Conservation (phyloP, 2,888 invertebrate species). For the Muscina levida region DNA sequence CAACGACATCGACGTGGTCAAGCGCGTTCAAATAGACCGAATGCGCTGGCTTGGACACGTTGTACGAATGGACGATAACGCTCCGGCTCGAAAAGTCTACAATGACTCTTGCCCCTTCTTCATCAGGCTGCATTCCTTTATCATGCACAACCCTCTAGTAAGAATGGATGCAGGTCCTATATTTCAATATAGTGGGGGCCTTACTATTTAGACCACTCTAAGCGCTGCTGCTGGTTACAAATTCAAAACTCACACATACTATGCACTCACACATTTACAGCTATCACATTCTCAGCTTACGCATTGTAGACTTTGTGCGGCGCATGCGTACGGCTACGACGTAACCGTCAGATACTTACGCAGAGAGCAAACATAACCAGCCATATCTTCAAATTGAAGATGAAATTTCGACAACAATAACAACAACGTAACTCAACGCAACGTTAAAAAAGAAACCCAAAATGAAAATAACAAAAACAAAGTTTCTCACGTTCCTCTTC, state of each 20-base stretch:
- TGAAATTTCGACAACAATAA: constrained; percentile 59
- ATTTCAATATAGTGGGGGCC: no score
- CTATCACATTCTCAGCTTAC: constrained; percentile 32
- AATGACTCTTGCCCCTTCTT: no score
- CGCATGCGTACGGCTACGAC: constrained; percentile 55
- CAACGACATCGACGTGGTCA: no score
- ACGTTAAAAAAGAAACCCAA: constrained; percentile 72
- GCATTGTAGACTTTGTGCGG: no score
- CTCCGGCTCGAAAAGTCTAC: no score
- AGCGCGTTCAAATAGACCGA: no score
- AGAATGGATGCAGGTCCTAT: no score
- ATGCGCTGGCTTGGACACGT: no score
- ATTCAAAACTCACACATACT: constrained; percentile 45
- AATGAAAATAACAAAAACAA: constrained; percentile 78
- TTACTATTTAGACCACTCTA: no score
- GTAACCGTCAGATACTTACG: constrained; percentile 1
- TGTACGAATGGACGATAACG: no score
- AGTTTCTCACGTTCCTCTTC: constrained; percentile 79
- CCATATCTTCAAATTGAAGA: constrained; percentile 61
- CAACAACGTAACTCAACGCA: constrained; percentile 41
- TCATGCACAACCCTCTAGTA: no score
- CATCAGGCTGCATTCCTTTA: no score
- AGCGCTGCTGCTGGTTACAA: neutral
- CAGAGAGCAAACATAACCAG: constrained; percentile 38
- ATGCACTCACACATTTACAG: constrained; percentile 44